These are phyloP conservation scores for Sphyrna mokarran DNA, from an alignment of 2,113 vertebrate species.

Conservation along the genomic window DNA sequence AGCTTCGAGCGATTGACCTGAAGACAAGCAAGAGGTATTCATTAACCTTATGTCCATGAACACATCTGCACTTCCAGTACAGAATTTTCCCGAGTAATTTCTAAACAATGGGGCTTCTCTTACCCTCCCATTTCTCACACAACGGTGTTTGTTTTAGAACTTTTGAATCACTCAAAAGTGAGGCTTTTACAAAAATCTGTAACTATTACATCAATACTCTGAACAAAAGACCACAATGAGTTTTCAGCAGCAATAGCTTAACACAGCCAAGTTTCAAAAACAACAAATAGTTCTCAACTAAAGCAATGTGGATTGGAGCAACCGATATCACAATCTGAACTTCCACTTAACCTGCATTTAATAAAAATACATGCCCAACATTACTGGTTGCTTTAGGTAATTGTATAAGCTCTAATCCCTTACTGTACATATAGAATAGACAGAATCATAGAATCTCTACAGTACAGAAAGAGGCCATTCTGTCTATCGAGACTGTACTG, in stretches of 20 bases:
- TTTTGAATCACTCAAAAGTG: background rate
- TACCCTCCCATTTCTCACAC: background rate
- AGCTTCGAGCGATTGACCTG: background rate
- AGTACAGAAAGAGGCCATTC: no score
- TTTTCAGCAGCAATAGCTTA: background rate
- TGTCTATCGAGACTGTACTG: no score
- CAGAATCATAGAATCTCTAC: no score
- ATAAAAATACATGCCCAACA: background rate
- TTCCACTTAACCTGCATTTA: no score
- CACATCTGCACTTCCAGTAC: no score
- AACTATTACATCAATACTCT: background rate
- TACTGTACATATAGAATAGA: background rate
- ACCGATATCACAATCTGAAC: background rate
- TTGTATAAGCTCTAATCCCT: background rate
- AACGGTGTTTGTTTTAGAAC: background rate
- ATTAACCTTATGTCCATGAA: background rate
- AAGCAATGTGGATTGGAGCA: background rate
- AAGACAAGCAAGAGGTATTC: background rate
- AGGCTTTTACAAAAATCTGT: background rate
- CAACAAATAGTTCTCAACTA: background rate
- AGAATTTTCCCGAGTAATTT: background rate
- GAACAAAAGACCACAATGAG: background rate
- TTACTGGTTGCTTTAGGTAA: background rate
- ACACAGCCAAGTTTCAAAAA: background rate
- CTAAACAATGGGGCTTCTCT: background rate